A percentile compares a stretch with the other conserved stretches of the same genome.
Conservation (phyloP, 2,113 vertebrate genomes). For the Clarias gariepinus region DNA sequence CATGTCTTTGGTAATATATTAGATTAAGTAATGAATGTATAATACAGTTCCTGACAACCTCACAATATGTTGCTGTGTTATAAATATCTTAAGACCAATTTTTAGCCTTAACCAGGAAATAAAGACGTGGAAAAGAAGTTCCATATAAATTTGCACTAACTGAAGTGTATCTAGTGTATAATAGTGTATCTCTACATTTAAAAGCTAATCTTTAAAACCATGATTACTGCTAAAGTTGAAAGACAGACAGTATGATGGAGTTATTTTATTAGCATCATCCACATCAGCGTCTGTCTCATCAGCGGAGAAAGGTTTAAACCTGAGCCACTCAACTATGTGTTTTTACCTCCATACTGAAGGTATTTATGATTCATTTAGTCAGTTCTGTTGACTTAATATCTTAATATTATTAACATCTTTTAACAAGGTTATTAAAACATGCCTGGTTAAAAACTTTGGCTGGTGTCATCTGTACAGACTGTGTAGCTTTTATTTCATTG, state of each 20-base stretch:
- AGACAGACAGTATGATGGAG: background rate
- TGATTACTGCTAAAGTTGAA: background rate
- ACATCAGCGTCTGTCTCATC: background rate
- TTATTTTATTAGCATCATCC: background rate
- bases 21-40: too few relatives aligned
- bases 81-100: too few relatives aligned
- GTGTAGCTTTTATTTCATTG: background rate
- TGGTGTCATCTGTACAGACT: background rate
- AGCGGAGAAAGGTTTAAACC: background rate
- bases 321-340: background rate
- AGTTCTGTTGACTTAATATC: too few relatives aligned
- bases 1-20: too few relatives aligned
- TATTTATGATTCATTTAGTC: too few relatives aligned
- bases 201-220: too few relatives aligned
- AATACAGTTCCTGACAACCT: background rate
- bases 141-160: too few relatives aligned
- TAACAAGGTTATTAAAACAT: too few relatives aligned
- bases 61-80: background rate
- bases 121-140: too few relatives aligned
- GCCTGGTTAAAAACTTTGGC: background rate
- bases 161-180: too few relatives aligned
- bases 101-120: too few relatives aligned
- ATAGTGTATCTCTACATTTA: too few relatives aligned
- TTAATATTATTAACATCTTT: background rate
- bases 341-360: background rate